phyloP scores from a whole-genome alignment of 2,113 vertebrate genomes.

The Halcyon senegalensis region DNA sequence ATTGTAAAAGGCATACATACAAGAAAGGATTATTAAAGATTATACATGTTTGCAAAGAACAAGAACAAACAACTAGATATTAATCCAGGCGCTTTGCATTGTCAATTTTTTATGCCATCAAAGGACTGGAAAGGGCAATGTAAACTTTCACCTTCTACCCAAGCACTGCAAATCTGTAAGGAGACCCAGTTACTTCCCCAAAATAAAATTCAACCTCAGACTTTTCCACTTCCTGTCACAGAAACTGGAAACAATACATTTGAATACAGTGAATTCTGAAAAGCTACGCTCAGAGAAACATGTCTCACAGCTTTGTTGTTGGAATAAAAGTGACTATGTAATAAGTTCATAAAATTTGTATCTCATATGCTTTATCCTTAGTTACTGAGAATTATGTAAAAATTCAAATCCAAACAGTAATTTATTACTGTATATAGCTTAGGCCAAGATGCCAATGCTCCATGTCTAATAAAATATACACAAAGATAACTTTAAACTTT shows the following conservation, averaged over 20 bases:
- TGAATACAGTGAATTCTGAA: slow-evolving; percentile 29
- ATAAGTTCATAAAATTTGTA: slow-evolving; percentile 33
- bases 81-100: slow-evolving; percentile 35
- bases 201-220: not conserved
- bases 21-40: slow-evolving; percentile 65
- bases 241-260: slow-evolving; percentile 19
- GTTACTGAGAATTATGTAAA: slow-evolving; percentile 1
- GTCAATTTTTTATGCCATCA: slow-evolving; percentile 49
- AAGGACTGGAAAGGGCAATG: slow-evolving; percentile 53
- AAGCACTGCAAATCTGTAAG: not conserved
- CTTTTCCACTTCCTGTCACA: not conserved
- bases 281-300: not conserved
- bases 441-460: not conserved
- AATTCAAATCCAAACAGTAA: not conserved
- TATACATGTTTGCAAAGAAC: slow-evolving; percentile 55
- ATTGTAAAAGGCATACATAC: slow-evolving; percentile 26
- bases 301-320: not conserved
- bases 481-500: not conserved
- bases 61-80: slow-evolving; percentile 63
- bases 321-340: slow-evolving; percentile 11
- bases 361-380: not conserved
- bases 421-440: not conserved
- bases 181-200: not conserved
- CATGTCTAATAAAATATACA: not conserved
- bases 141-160: slow-evolving; percentile 43